Conservation (phyloP, 2,113 vertebrate genomes). For the Chionodraco myersi region DNA sequence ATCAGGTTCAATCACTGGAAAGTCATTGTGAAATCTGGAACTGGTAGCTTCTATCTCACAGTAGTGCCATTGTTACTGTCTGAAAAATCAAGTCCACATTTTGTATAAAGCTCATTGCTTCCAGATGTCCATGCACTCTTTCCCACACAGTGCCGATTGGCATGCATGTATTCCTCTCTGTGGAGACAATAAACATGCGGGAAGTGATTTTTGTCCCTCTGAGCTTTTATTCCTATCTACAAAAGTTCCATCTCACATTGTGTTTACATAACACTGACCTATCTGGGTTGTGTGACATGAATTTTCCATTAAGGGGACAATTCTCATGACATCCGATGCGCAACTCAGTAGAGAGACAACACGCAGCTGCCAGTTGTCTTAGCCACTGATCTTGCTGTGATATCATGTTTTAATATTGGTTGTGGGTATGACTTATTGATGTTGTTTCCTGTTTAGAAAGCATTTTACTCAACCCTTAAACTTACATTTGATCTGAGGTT, state of each 20-base stretch:
- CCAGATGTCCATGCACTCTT: conserved; percentile 40
- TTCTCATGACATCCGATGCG: conserved; percentile 3
- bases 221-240: conserved; percentile 23
- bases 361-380: not conserved
- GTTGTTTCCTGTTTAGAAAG: conserved; percentile 83
- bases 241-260: not conserved
- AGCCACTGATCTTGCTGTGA: not conserved
- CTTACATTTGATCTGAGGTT: too few species aligned
- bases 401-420: not conserved
- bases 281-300: conserved; percentile 8
- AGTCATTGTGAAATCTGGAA: not conserved
- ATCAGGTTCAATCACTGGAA: not conserved
- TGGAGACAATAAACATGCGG: conserved; percentile 22
- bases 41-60: conserved; percentile 16
- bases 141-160: not conserved
- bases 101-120: conserved; percentile 38
- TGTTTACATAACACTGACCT: conserved; percentile 13
- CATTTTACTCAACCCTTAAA: conserved; percentile 30
- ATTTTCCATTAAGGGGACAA: not conserved
- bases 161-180: conserved; percentile 11
- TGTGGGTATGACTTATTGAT: not conserved
- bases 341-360: not conserved
- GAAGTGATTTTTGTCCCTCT: conserved; percentile 27
- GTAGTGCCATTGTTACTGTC: conserved; percentile 32
- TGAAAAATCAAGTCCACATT: conserved; percentile 35